phyloP scores from a whole-genome alignment of 2,113 vertebrate genomes.

The Macaca nemestrina region DNA sequence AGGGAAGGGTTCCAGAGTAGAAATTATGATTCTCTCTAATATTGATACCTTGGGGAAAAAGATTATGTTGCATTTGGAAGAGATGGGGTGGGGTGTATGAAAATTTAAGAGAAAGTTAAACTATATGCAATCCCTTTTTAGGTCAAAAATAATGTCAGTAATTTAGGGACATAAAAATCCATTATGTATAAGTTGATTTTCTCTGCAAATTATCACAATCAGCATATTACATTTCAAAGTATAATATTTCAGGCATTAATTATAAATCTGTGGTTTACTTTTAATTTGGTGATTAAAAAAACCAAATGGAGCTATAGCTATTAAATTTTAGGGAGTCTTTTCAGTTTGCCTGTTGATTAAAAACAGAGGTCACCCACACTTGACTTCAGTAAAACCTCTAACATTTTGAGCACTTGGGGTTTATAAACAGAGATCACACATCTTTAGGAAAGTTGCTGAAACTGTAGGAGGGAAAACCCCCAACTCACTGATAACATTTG shows the following conservation, averaged over 20 bases:
- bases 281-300: not conserved
- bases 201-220: slow-evolving; percentile 11
- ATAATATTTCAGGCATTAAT: slow-evolving; percentile 46
- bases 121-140: not conserved
- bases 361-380: not conserved
- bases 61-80: not conserved
- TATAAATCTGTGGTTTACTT: not conserved
- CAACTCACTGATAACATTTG: not conserved
- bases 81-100: not conserved
- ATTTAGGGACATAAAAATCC: slow-evolving; percentile 42
- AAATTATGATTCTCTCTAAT: not conserved
- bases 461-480: not conserved
- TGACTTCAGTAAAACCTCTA: not conserved
- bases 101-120: slow-evolving; percentile 6
- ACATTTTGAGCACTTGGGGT: not conserved
- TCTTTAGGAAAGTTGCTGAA: not conserved
- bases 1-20: not conserved
- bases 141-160: slow-evolving; percentile 58
- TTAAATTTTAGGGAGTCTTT: not conserved
- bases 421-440: not conserved
- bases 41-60: not conserved
- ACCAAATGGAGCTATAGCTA: not conserved
- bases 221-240: slow-evolving; percentile 57
- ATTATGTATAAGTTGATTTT: slow-evolving; percentile 43
- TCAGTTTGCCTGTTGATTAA: not conserved